These are phyloP conservation scores for Hybognathus amarus DNA, from an alignment of 2,797 vertebrate species.

Conservation along the genomic window DNA sequence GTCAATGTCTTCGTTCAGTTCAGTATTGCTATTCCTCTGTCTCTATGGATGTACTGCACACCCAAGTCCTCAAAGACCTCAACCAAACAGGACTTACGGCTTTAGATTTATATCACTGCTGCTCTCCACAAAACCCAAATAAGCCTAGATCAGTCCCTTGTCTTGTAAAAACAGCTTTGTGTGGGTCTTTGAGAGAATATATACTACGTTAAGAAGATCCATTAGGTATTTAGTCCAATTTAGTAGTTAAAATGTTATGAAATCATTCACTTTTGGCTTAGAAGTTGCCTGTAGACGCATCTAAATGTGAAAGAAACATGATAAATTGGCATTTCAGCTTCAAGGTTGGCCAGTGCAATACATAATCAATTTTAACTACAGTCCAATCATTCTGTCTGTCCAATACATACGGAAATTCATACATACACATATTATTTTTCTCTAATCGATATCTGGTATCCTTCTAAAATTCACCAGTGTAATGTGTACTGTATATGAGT, in stretches of 20 bases:
- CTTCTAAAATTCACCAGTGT: constrained; percentile 1
- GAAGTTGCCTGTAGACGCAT: background rate
- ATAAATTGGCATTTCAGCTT: constrained; percentile 4
- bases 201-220: background rate
- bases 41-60: constrained; percentile 43
- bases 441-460: constrained; percentile 23
- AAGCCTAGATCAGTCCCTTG: constrained; percentile 32
- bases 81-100: constrained; percentile 57
- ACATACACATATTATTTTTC: constrained; percentile 17
- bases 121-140: constrained; percentile 37
- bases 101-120: constrained; percentile 59
- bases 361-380: constrained; percentile 18
- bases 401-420: constrained; percentile 13
- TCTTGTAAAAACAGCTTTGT: constrained; percentile 5
- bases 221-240: constrained; percentile 12
- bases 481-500: constrained; percentile 34
- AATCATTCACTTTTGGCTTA: background rate
- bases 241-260: background rate
- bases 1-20: too few species aligned
- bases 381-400: background rate
- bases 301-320: background rate
- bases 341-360: background rate
- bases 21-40: too few species aligned
- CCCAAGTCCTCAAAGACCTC: constrained; percentile 42
- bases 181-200: constrained; percentile 13